Percentiles rank a stretch among this genome's conserved stretches.
Evolutionary conservation across 2,797 vertebrate species (phyloP).

Genomic region (Megaceryle alcyon): DNA sequence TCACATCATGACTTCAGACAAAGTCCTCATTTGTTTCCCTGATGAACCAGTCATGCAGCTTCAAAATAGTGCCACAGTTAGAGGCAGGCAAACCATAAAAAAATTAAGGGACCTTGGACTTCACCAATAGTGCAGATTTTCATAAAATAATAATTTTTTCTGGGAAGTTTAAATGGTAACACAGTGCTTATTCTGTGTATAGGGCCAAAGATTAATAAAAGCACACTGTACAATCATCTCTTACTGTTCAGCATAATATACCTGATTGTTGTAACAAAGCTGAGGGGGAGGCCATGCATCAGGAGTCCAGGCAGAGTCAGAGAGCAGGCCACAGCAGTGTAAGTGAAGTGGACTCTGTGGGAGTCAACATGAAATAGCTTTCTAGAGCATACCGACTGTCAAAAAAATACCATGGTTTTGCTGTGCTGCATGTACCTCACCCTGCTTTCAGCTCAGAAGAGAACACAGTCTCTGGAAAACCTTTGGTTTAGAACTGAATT

Average conservation of each 20-base stretch:
- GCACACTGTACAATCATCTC: not conserved
- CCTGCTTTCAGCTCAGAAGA: not conserved
- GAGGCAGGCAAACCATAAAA: not conserved
- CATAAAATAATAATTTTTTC: constrained; percentile 3
- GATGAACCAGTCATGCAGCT: not conserved
- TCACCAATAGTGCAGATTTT: constrained; percentile 6
- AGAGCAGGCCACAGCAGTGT: not conserved
- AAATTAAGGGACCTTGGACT: not conserved
- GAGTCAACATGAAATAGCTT: constrained; percentile 4
- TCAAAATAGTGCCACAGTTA: not conserved
- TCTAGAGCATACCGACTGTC: not conserved
- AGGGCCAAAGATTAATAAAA: not conserved
- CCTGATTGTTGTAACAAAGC: not conserved
- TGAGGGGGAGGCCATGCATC: not conserved
- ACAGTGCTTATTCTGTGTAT: not conserved
- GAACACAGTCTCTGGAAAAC: not conserved
- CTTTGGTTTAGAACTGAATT: not conserved
- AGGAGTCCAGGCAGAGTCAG: not conserved
- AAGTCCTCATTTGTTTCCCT: not conserved
- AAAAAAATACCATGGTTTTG: not conserved
- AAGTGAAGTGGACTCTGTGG: not conserved
- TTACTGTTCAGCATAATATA: not conserved
- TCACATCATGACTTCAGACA: not conserved
- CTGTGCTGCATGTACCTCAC: not conserved
- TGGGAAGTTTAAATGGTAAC: not conserved